Conservation (phyloP, 2,113 vertebrate species). For the Brachyistius frenatus region DNA sequence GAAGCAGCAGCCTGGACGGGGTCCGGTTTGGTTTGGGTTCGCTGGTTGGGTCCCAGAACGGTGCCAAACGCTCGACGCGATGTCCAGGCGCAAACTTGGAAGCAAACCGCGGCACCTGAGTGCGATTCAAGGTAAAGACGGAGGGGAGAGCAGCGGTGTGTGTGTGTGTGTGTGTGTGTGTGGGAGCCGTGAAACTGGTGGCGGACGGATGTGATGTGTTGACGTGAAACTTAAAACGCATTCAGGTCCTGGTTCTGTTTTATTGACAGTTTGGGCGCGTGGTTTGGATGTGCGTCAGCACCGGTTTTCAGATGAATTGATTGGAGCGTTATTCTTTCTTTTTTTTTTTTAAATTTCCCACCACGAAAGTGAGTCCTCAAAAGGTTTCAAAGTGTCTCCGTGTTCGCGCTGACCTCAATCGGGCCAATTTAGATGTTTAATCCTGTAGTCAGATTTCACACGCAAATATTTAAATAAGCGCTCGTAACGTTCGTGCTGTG, state of each 20-base stretch:
- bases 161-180: background rate
- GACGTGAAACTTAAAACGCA: background rate
- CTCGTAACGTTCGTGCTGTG: background rate
- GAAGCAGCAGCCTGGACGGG: conserved; percentile 32
- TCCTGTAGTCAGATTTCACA: background rate
- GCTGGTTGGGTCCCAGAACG: conserved; percentile 30
- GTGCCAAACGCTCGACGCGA: conserved; percentile 66
- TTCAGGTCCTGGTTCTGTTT: background rate
- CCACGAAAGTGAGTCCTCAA: background rate
- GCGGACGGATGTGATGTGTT: conserved; percentile 1
- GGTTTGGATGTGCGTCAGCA: conserved; percentile 11
- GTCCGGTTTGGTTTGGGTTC: background rate
- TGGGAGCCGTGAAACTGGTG: background rate
- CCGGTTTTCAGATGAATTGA: background rate
- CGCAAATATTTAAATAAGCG: conserved; percentile 42
- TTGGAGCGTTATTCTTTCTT: background rate
- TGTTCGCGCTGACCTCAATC: background rate
- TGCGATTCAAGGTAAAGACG: conserved; percentile 83
- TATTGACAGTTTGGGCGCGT: background rate
- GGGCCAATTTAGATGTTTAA: background rate
- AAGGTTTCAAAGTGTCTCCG: background rate
- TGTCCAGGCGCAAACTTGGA: conserved; percentile 89
- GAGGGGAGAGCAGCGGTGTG: conserved; percentile 7
- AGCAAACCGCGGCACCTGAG: conserved; percentile 88
- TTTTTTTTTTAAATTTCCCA: background rate